Base-by-base conservation (phyloP, 2,113 vertebrate species). In the Peromyscus leucopus region DNA sequence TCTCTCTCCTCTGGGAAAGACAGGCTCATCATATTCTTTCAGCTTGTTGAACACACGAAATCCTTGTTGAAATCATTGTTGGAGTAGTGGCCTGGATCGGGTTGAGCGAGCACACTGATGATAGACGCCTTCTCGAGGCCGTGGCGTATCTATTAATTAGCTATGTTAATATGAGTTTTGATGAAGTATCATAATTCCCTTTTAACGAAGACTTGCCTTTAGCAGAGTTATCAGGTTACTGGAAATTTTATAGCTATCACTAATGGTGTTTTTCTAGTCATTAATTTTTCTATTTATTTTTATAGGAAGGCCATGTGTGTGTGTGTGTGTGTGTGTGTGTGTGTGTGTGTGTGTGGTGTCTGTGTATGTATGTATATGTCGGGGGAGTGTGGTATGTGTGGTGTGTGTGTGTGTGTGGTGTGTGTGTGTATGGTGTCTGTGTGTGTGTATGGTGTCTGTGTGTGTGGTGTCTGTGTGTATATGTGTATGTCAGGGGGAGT, bases 121-220 rank as follows among this genome's bases (percentile, higher is more conserved):
- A 33, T 17, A 24, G 26, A 4, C 10, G 39, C 57, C 71, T n/a
- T 28, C 2, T 69, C 13, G 15, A 10, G 65, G 31, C 46, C 12
- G 65, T 0, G 2, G 57, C 24, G 15, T 31, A 26, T 55, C n/a
- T 85, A 55, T 90, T 89, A 93, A 94, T 84, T 48, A 59, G 15
- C 5, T 82, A 31, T 69, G 85, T 75, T 89, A 19, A 63, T 93
- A 9, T 72, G 33, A 72, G 71, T 78, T 89, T 72, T 31, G 51
- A 46, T 22, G 11, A 86, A 93, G 42, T 65, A 79, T 65, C 57
- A 65, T 51, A 75, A 89, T 91, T 91, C 80, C 78, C 71, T 76
- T 95, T 71, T 51, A 24, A 93, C 36, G 71, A 88, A 91, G 51
- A n/a, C n/a, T 94, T 72, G 16, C 51, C 46, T 79, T 79, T 92